Evolutionary conservation across 2,797 vertebrate genomes (phyloP).

Genomic region (Petrocephalus schoutedeni): DNA sequence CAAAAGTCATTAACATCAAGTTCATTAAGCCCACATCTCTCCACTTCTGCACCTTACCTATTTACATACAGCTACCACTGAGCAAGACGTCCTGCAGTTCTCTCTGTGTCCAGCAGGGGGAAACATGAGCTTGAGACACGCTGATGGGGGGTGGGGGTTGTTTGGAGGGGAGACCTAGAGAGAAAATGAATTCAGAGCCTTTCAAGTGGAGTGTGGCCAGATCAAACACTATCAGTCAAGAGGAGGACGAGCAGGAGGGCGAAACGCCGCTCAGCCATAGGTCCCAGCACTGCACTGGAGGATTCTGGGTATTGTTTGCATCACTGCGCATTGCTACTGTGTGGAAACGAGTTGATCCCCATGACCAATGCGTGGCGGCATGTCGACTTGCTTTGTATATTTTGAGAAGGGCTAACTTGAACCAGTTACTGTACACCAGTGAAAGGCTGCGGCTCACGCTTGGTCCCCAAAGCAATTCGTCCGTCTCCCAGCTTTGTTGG

Average conservation of each 20-base stretch:
- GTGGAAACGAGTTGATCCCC: not conserved
- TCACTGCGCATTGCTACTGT: not conserved
- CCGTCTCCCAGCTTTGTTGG: not conserved
- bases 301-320: not conserved
- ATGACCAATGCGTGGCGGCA: not conserved
- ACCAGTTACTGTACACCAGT: not conserved
- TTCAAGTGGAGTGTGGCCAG: not conserved
- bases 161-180: not conserved
- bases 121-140: not conserved
- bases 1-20: not conserved
- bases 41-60: not conserved
- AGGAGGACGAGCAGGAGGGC: not conserved
- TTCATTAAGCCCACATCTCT: not conserved
- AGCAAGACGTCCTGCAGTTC: not conserved
- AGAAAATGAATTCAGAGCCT: slow-evolving; percentile 11
- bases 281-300: not conserved
- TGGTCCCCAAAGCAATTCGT: not conserved
- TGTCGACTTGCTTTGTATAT: not conserved
- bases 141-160: not conserved
- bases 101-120: slow-evolving; percentile 35
- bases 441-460: not conserved
- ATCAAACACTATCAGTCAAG: not conserved
- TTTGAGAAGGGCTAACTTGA: not conserved
- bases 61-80: too few species aligned
- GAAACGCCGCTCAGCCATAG: not conserved